These are phyloP conservation scores for Heliconius nattereri DNA, from an alignment of 1,140 invertebrate species.

Conservation along the genomic window DNA sequence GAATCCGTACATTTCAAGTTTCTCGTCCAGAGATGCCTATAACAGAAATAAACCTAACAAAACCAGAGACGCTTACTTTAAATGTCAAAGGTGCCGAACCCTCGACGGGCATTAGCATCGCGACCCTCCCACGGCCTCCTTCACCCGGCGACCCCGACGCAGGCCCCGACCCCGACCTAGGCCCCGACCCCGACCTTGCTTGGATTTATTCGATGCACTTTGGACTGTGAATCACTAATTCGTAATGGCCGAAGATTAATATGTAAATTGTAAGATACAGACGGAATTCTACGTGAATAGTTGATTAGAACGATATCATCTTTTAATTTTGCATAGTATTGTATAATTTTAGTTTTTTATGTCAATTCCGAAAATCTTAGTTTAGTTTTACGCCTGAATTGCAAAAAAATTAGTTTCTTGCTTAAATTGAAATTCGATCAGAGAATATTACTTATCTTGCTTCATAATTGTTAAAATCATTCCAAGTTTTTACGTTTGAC, in stretches of 20 bases:
- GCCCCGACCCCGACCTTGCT: slow-evolving; percentile 50
- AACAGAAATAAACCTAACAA: slow-evolving; percentile 13
- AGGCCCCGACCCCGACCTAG: slow-evolving; percentile 61
- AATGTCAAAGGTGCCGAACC: slow-evolving; percentile 71
- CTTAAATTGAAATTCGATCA: neutral
- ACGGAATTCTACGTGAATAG: neutral
- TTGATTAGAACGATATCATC: neutral
- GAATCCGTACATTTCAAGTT: slow-evolving; percentile 7
- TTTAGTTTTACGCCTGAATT: no score
- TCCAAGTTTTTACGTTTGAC: neutral
- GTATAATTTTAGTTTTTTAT: neutral
- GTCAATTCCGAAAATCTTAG: neutral
- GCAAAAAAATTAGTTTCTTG: no score
- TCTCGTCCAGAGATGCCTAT: neutral
- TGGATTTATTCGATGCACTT: slow-evolving; percentile 45
- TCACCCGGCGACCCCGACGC: slow-evolving; percentile 61
- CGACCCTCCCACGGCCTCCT: slow-evolving; percentile 66
- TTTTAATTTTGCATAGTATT: neutral
- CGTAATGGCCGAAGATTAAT: slow-evolving; percentile 29
- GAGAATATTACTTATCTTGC: neutral
- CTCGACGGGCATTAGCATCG: slow-evolving; percentile 60
- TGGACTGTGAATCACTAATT: slow-evolving; percentile 46
- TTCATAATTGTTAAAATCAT: slow-evolving; percentile 6
- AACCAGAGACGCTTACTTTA: slow-evolving; percentile 33
- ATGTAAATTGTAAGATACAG: slow-evolving; percentile 1